Base-by-base conservation (phyloP, 2,113 vertebrate species). In the Nematolebias whitei region DNA sequence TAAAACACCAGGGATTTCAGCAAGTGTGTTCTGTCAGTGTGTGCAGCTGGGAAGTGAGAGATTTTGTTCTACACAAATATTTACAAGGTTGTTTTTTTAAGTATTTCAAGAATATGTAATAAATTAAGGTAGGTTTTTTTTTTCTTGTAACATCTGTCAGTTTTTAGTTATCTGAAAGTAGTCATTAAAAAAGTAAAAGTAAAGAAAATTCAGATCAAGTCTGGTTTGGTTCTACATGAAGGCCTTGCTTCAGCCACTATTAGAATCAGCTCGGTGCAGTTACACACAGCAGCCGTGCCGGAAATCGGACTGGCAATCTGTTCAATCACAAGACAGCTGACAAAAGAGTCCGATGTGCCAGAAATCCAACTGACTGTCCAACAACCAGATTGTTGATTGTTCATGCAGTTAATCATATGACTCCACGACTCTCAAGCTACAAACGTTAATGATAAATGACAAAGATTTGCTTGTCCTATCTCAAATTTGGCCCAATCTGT, bases 291-390 rank as follows among this genome's bases (percentile, higher is more conserved):
- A 48, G 22, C 51, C 43, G 38, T 20, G 23, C 39, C 39, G 15
- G 45, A 62, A 62, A 62, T 35, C 39, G 47, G 41, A 55, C 14
- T 20, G 41, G 20, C 48, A 54, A 55, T 62, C 32, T 62, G 50
- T 53, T 54, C 51, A 45, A 54, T 63, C 45, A 57, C 32, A 48
- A 57, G 48, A 64, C 24, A 63, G 24, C 12, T 72, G 53, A 50
- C 45, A 63, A 51, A 44, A 55, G 20, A 32, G 19, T 55, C 23
- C 32, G 59, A 63, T 48, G 49, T 49, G 26, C 10, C 38, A 58
- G 18, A 44, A 32, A 45, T 19, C 47, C 53, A 50, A 38, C 38
- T 20, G 55, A 19, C 29, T 51, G 38, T 38, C 47, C 45, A 35
- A 29, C 53, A 57, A 22, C 44, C 44, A 57, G 43, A 67, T 16